These are phyloP conservation scores for Australoheros facetus DNA, from an alignment of 2,797 vertebrate genomes.

Conservation along the genomic window DNA sequence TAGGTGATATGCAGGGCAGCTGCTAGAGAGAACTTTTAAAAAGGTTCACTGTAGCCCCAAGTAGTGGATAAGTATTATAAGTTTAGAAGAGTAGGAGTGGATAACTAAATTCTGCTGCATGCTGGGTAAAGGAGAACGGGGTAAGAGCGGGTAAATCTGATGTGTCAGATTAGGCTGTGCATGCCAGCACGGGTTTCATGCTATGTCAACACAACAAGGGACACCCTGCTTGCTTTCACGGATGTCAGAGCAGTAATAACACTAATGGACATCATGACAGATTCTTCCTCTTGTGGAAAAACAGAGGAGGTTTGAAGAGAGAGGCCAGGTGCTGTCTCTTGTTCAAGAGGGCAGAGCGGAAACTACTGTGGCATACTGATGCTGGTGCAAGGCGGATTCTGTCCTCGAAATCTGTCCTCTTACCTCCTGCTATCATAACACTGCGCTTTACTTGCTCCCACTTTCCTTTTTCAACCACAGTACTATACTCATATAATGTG, in stretches of 20 bases:
- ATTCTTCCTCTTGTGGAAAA: constrained; percentile 54
- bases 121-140: constrained; percentile 31
- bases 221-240: constrained; percentile 58
- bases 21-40: constrained; percentile 4
- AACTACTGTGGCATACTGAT: constrained; percentile 46
- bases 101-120: constrained; percentile 20
- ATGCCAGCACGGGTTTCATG: constrained; percentile 63
- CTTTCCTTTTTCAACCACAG: not conserved
- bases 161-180: constrained; percentile 71
- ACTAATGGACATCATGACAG: constrained; percentile 70
- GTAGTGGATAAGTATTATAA: not conserved
- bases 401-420: constrained; percentile 44
- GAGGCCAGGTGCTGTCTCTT: constrained; percentile 53
- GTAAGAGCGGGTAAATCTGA: constrained; percentile 52
- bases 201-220: constrained; percentile 57
- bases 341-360: constrained; percentile 33
- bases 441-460: not conserved
- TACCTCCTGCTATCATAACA: constrained; percentile 12
- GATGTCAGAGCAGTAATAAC: constrained; percentile 66
- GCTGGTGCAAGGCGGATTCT: constrained; percentile 22
- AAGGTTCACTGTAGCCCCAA: constrained; percentile 12
- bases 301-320: constrained; percentile 35
- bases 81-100: constrained; percentile 24
- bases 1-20: not conserved
- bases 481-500: not conserved